Base-by-base conservation (phyloP, 2,888 invertebrate species). In the Theretra japonica region DNA sequence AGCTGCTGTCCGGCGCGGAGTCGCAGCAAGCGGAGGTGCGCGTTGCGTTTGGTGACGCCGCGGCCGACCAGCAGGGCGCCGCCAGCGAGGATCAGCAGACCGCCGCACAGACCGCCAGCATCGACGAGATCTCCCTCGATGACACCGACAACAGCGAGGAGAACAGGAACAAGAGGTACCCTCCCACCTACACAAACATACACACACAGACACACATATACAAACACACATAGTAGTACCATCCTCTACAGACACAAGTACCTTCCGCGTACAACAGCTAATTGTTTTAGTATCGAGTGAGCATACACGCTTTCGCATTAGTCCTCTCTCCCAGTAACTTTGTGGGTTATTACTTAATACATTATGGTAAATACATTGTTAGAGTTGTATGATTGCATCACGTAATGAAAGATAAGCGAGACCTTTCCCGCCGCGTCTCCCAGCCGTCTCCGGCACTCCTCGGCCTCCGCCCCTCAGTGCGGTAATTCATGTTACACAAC, bases 121-220 rank as follows among this genome's bases (percentile, higher is more conserved):
- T 97, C 78, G 96, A 96, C 82, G 96, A 97, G 85, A 95, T 97
- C 83, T 95, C 96, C 4, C 92, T 97, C 79, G 96, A 96, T 78
- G 96, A 97, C 82, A 95, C 95, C 72, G 97, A 97, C 80, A 95
- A 91, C 82, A 96, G 96, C 83, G 96, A 97, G 85, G 97, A 97
- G 87, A 97, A 97, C 90, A 96, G 98, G 85, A 97, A 97, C 90
- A 98, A 98, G 90, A 95, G 98, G 95, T 94, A 75, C 28, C 28
- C 28, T 28, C 28, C 28, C 28, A 5, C 28, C 28, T 56, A 48
- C 59, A 70, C 56, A 3, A n/a, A 59, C 41, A 50, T 25, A 19
- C 8, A 23, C 33, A 30, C 23, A 48, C 23, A 15, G 15, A n/a
- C 23, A 48, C 33, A 60, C 11, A 41, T 15, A 62, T 23, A 7